A percentile compares a stretch with the other conserved stretches of the same genome.
Evolutionary conservation across 2,113 vertebrate genomes (phyloP).

Genomic region (Anarhynchus alexandrinus): DNA sequence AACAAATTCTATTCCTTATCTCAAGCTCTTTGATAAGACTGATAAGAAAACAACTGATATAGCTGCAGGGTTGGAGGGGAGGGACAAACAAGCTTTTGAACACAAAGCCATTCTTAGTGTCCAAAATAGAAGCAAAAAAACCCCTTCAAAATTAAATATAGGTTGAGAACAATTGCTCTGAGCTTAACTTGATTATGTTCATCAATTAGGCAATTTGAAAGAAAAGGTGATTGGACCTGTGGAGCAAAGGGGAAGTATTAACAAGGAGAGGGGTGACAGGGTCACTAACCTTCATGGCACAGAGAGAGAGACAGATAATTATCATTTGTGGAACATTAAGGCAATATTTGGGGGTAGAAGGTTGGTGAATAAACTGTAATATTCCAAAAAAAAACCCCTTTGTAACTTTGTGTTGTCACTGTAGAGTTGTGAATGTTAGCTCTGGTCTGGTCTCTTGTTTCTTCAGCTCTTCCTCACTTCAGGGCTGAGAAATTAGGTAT

Average conservation of each 20-base stretch:
- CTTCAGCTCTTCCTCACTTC: background rate
- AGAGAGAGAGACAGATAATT: constrained; percentile 24
- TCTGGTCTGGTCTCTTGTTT: background rate
- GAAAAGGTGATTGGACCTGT: constrained; percentile 24
- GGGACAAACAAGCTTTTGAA: background rate
- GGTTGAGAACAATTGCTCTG: constrained; percentile 11
- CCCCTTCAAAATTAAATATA: background rate
- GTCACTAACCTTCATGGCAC: background rate
- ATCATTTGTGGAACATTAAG: constrained; percentile 21
- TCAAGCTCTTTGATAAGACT: background rate
- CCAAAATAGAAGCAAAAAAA: background rate
- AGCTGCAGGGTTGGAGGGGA: background rate
- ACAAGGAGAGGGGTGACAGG: constrained; percentile 34
- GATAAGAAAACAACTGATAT: background rate
- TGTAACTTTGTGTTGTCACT: background rate
- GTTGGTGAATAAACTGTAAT: background rate
- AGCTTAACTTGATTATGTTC: constrained; percentile 52
- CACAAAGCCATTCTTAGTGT: background rate
- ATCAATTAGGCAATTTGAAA: constrained; percentile 56
- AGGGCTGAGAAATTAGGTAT: background rate
- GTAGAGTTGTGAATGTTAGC: background rate
- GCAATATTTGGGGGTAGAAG: constrained; percentile 5
- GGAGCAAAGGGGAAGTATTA: constrained; percentile 21
- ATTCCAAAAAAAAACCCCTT: background rate
- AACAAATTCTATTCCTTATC: background rate